A percentile compares a stretch with the other conserved stretches of the same genome.
Evolutionary conservation across 2,113 vertebrate species (phyloP).

Genomic region (Barnardius zonarius): DNA sequence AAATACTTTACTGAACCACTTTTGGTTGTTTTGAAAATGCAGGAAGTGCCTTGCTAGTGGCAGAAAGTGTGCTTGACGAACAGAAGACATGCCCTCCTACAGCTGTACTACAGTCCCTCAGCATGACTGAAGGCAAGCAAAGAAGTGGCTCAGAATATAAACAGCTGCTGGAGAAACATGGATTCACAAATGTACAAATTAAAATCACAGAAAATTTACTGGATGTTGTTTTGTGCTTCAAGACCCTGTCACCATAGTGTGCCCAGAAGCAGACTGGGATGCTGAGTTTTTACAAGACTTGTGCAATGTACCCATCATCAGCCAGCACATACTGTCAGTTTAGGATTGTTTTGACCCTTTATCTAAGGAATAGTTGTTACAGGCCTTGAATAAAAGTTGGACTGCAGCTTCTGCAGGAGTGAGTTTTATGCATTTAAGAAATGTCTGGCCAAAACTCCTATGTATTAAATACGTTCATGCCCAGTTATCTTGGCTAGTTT

Average conservation of each 20-base stretch:
- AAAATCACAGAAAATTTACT: slow-evolving; percentile 79
- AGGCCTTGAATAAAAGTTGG: background rate
- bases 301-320: background rate
- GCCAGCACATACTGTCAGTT: background rate
- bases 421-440: background rate
- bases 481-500: background rate
- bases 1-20: background rate
- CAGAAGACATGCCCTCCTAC: slow-evolving; percentile 71
- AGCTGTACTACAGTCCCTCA: slow-evolving; percentile 84
- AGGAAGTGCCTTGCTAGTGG: slow-evolving; percentile 84
- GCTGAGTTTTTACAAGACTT: background rate
- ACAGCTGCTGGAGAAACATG: slow-evolving; percentile 76
- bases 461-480: background rate
- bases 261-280: background rate
- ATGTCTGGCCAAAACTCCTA: background rate
- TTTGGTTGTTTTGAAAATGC: slow-evolving; percentile 57
- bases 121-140: slow-evolving; percentile 83
- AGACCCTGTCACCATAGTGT: background rate
- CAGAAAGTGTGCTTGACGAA: slow-evolving; percentile 84
- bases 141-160: slow-evolving; percentile 81
- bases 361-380: background rate
- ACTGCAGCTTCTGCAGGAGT: background rate
- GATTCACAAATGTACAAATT: slow-evolving; percentile 73
- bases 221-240: slow-evolving; percentile 81
- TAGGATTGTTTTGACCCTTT: background rate